Base-by-base conservation (phyloP, 2,113 vertebrate genomes). In the Zosterops lateralis region DNA sequence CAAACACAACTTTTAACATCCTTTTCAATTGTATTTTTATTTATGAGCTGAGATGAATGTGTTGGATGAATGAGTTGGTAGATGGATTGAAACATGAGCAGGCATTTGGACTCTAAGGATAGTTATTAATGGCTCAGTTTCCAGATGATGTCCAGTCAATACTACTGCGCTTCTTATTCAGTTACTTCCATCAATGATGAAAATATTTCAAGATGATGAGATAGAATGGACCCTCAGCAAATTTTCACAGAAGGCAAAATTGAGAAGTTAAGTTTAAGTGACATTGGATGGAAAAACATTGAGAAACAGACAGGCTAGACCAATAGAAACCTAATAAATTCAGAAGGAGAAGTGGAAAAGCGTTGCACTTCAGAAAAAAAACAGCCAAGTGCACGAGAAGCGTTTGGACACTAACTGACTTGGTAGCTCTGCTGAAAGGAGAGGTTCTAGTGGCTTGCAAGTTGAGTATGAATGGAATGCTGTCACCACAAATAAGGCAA, bases 111-210 rank as follows among this genome's bases (percentile, higher is more conserved):
- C 48, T 82, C 36, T 40, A 31, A 90, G 45, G 31, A 40, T 31
- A 85, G 44, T 79, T 93, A 87, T 82, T 93, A 92, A 90, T 82
- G 71, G 31, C 40, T 76, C 31, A 40, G 24, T 45, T 90, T 92
- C n/a, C 47, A 80, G 42, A 79, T 45, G 62, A 48, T 79, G 85
- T 45, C 42, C 56, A 83, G 42, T 90, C 54, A 95, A 76, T 92
- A 92, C 20, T 21, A 13, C 16, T 75, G 34, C 42, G 48, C 87
- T 87, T 88, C 53, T 88, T 70, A 70, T 40, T 79, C 66, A 82
- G 50, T 75, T 79, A 56, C 74, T 90, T 93, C 82, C 54, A 44
- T 73, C 62, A 60, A 3, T 65, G 83, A 76, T 31, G 10, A 74
- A 67, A 74, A 47, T 81, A 60, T 47, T 81, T 81, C 0, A 1